phyloP scores from a whole-genome alignment of 1,140 invertebrate species.

The Drosophila busckii region DNA sequence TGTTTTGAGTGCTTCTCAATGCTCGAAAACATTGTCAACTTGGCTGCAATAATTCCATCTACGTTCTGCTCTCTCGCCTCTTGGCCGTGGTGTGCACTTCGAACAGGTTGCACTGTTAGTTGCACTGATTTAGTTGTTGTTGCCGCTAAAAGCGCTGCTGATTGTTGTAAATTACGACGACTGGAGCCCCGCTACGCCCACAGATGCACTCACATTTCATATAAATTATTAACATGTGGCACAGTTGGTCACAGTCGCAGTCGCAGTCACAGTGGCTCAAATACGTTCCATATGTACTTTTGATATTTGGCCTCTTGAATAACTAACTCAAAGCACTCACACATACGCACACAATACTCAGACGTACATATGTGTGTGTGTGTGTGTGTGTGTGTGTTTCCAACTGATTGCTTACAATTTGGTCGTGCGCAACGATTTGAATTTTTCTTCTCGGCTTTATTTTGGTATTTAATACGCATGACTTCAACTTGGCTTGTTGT shows the following conservation, averaged over 20 bases:
- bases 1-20: constrained; percentile 33
- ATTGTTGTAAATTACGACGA: constrained; percentile 46
- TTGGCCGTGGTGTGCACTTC: constrained; percentile 4
- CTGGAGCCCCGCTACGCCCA: neutral
- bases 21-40: constrained; percentile 14
- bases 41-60: too few relatives aligned
- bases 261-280: constrained; percentile 9
- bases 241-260: constrained; percentile 23
- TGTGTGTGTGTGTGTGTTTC: constrained; percentile 41
- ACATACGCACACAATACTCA: constrained; percentile 21
- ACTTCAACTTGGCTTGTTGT: constrained; percentile 39
- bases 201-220: constrained; percentile 10
- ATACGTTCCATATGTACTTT: constrained; percentile 45
- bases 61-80: too few relatives aligned
- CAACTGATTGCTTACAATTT: constrained; percentile 72
- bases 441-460: constrained; percentile 30
- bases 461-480: constrained; percentile 70
- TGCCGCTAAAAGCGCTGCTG: too few relatives aligned
- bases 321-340: constrained; percentile 43
- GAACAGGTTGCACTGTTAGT: constrained; percentile 75
- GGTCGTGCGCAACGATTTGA: constrained; percentile 66
- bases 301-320: constrained; percentile 42
- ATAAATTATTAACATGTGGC: constrained; percentile 60
- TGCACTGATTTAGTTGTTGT: constrained; percentile 69
- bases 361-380: constrained; percentile 6